Evolutionary conservation across 2,888 invertebrate species (phyloP).

Genomic region (Phengaris alcon): DNA sequence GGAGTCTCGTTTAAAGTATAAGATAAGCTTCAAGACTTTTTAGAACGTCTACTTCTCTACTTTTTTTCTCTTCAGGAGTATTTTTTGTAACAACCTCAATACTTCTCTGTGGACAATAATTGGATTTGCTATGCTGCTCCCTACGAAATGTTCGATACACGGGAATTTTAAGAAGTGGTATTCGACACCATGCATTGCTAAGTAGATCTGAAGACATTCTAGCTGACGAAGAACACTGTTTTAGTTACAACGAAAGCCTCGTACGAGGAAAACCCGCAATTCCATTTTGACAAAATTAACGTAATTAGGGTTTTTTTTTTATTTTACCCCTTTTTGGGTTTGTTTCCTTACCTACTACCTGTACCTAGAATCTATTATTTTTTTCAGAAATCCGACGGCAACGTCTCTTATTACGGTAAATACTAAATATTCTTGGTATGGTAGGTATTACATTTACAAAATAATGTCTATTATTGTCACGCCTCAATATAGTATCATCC

Average conservation of each 20-base stretch:
- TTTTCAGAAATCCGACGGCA: too few species aligned
- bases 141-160: slow-evolving; percentile 63
- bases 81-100: slow-evolving; percentile 66
- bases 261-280: slow-evolving; percentile 50
- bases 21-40: too few species aligned
- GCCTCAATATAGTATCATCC: too few species aligned
- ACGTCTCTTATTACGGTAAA: too few species aligned
- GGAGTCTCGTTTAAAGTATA: too few species aligned
- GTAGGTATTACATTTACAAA: too few species aligned
- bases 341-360: too few species aligned
- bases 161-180: slow-evolving; percentile 53
- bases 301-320: slow-evolving; percentile 39
- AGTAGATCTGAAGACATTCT: slow-evolving; percentile 33
- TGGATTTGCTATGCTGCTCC: slow-evolving; percentile 66
- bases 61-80: slow-evolving; percentile 50
- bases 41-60: too few species aligned
- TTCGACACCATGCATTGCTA: slow-evolving; percentile 46
- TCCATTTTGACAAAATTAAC: slow-evolving; percentile 55
- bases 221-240: slow-evolving; percentile 56
- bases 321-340: slow-evolving; percentile 7
- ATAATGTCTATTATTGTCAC: too few species aligned
- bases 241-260: slow-evolving; percentile 55
- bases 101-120: slow-evolving; percentile 64
- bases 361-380: too few species aligned
- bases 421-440: too few species aligned